Base-by-base conservation (phyloP, 2,113 vertebrate genomes). In the Agelaius tricolor region DNA sequence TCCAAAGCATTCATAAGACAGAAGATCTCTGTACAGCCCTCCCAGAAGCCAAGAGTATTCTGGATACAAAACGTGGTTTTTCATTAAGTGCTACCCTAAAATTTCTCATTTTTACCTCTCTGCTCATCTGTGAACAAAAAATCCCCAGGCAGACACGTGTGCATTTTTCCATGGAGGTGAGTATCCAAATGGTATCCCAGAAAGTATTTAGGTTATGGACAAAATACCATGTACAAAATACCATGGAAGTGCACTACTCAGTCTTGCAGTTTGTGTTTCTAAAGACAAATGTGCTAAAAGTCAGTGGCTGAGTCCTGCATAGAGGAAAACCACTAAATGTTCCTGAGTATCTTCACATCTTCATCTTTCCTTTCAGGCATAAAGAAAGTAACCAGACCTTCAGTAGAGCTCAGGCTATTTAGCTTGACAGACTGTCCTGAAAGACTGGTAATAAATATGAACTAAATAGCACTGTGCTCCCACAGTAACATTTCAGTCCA, bases 241-340 rank as follows among this genome's bases (percentile, higher is more conserved):
- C 26, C 20, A 11, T 7, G 8, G 23, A 63, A 47, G 2, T 26
- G 22, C 28, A 21, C 20, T n/a, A 10, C 5, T 39, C 1, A 5
- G 13, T n/a, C 73, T 71, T 41, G 5, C 33, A 47, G 24, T 57
- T 49, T 22, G 7, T 79, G 22, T 68, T 76, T 66, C 31, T 61
- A n/a, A 75, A 82, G 11, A 44, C 31, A 83, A 88, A n/a, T 0
- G 1, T 19, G 20, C 22, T n/a, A 35, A 63, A 77, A 69, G 14
- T 19, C 35, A 84, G 4, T 0, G 1, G 27, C 31, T 3, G 15
- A 69, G 31, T 51, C 39, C 23, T 55, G 28, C 0, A 0, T 1
- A 31, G 11, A 68, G 16, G 17, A 84, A 57, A 59, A 65, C 3
- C 52, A 39, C 13, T 65, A 87, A 51, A 62, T 6, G 2, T 35